Conservation (phyloP, 2,888 invertebrate genomes). For the Lithosia quadra region DNA sequence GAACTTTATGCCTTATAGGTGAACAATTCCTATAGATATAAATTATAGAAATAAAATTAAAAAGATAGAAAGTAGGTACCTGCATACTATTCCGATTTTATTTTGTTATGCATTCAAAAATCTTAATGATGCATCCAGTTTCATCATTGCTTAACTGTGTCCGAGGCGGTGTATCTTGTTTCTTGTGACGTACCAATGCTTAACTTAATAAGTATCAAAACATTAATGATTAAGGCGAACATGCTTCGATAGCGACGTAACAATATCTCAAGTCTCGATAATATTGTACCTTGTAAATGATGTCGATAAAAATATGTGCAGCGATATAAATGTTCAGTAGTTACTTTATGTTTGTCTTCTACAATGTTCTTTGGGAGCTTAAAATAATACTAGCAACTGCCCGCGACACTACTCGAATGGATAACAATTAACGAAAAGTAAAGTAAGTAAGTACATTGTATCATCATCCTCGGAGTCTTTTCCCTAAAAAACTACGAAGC, state of each 20-base stretch:
- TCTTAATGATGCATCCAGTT: conserved; percentile 36
- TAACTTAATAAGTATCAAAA: conserved; percentile 54
- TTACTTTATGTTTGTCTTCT: conserved; percentile 2
- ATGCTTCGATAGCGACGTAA: conserved; percentile 28
- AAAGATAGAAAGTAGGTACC: neutral
- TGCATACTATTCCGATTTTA: neutral
- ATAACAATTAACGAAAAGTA: neutral
- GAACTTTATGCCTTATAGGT: no score
- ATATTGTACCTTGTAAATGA: conserved; percentile 41
- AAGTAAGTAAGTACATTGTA: no score
- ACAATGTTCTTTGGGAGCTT: neutral
- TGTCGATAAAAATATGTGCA: conserved; percentile 37
- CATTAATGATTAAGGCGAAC: conserved; percentile 50
- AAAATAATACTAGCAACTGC: neutral
- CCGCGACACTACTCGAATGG: neutral
- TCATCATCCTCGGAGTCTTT: no score
- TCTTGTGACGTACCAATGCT: conserved; percentile 47
- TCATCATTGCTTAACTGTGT: conserved; percentile 31
- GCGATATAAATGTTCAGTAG: conserved; percentile 23
- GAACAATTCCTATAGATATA: no score
- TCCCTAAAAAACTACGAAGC: no score
- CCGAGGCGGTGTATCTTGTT: conserved; percentile 41
- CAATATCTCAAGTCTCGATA: conserved; percentile 40
- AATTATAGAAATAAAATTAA: no score
- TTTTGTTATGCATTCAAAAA: neutral